Base-by-base conservation (phyloP, 2,113 vertebrate species). In the Ciconia stormi region DNA sequence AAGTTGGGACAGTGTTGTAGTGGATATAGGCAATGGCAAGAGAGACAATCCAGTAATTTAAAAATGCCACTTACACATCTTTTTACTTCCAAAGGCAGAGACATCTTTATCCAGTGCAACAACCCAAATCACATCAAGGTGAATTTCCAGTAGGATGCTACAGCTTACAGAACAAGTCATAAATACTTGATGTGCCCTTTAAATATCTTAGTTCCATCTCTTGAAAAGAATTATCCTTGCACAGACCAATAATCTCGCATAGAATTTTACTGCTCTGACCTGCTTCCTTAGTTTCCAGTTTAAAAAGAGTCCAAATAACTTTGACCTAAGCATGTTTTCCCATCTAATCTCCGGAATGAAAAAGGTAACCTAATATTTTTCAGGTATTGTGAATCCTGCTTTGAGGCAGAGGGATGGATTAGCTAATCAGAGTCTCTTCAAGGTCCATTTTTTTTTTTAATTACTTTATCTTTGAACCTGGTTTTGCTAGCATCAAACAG, bases 131-230 rank as follows among this genome's bases (percentile, higher is more conserved):
- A 95, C 50, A 96, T 89, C 82, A 93, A 95, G 92, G 56, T 84
- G 70, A 97, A 85, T 90, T 90, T 96, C 61, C 66, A 92, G 77
- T 77, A 88, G 86, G 82, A 93, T 71, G 87, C 84, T 66, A 72
- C 4, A 19, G 27, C 81, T 94, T 91, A 93, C 78, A 90, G 90
- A 97, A 87, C 36, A 77, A 85, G 84, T 67, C 10, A 97, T 94
- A 89, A 96, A 97, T 95, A 94, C 93, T 96, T 97, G 63, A 95
- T 93, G 59, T 72, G 56, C 65, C 89, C 91, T 97, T 97, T 96
- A 97, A 96, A 86, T 95, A 97, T 89, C 89, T 96, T 61, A 63
- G 81, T 53, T 79, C 74, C 40, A 91, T 69, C 87, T 87, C 70
- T 76, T 89, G 63, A 95, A 93, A 97, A 89, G 67, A 91, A 92